These are phyloP conservation scores for Paradoxurus hermaphroditus DNA, from an alignment of 2,113 vertebrate genomes.

Conservation along the genomic window DNA sequence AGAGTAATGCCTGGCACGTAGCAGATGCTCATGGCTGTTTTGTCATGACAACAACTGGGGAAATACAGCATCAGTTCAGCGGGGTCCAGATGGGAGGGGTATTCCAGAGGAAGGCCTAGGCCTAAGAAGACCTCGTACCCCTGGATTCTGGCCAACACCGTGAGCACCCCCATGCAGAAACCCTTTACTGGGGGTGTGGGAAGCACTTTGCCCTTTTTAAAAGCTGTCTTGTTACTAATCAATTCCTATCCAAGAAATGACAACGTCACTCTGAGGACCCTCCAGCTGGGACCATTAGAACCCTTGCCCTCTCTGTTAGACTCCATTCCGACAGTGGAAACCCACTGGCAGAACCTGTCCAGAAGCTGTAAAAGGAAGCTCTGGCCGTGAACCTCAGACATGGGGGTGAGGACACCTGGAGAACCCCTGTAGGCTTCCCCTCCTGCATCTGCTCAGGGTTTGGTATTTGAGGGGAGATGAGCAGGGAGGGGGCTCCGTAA, in stretches of 20 bases:
- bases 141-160: background rate
- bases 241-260: background rate
- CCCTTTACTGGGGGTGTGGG: background rate
- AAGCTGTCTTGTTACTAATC: background rate
- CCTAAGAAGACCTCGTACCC: background rate
- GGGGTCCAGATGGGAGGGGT: background rate
- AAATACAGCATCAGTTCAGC: background rate
- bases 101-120: background rate
- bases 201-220: background rate
- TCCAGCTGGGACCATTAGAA: background rate
- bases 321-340: background rate
- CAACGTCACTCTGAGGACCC: background rate
- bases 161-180: accelerated
- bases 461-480: background rate
- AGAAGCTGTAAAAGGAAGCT: background rate
- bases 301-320: background rate
- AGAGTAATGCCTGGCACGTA: accelerated
- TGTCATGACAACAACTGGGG: background rate
- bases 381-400: background rate
- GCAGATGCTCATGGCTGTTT: background rate
- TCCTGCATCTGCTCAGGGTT: background rate
- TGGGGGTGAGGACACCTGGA: background rate
- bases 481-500: too few species aligned
- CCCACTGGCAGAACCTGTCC: background rate
- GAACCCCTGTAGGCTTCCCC: too few species aligned